A percentile compares a stretch with the other conserved stretches of the same genome.
phyloP scores from a whole-genome alignment of 2,797 vertebrate species.

The Acrocephalus scirpaceus region DNA sequence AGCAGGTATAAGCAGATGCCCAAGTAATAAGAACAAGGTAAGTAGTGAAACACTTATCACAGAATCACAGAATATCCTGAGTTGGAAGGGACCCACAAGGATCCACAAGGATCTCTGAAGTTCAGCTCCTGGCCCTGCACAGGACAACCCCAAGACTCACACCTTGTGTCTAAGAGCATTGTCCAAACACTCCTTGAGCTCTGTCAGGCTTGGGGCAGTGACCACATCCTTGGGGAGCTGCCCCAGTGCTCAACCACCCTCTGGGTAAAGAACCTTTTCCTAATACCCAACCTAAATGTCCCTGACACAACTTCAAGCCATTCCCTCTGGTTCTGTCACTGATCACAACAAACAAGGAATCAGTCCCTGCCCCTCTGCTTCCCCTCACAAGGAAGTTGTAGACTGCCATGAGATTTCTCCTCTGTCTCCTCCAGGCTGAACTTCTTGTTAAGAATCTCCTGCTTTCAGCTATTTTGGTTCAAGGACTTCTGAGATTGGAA shows the following conservation, averaged over 20 bases:
- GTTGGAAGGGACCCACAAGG: background rate
- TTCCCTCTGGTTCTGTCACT: background rate
- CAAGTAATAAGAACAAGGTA: background rate
- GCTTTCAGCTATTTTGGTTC: background rate
- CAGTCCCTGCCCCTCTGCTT: background rate
- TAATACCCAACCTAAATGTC: background rate
- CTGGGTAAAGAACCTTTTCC: background rate
- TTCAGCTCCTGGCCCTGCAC: background rate
- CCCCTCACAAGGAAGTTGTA: fast-evolving
- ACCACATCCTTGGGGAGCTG: background rate
- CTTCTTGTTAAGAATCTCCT: background rate
- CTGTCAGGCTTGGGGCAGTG: background rate
- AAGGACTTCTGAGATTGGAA: background rate
- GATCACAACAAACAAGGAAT: background rate
- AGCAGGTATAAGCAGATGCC: background rate
- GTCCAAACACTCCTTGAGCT: background rate
- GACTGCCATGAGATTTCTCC: background rate
- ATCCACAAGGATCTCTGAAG: background rate
- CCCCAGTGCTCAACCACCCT: too few species aligned
- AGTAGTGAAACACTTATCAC: background rate
- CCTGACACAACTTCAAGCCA: background rate
- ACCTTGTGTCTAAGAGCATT: background rate
- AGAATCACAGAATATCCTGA: background rate
- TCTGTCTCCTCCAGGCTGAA: background rate
- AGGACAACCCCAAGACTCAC: background rate